phyloP scores from a whole-genome alignment of 2,888 invertebrate genomes.

The Antitype chi region DNA sequence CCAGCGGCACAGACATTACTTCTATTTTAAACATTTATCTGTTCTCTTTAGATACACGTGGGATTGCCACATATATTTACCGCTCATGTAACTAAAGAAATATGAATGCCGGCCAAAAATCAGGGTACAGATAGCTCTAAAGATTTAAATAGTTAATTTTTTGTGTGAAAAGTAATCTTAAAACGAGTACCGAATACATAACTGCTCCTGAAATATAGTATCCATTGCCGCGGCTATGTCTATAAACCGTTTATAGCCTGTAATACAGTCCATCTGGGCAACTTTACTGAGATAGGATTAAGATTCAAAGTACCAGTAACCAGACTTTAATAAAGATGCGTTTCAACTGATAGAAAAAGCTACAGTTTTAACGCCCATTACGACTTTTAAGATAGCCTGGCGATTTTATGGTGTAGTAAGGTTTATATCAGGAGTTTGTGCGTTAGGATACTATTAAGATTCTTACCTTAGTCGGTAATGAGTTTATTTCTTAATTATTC shows the following conservation, averaged over 20 bases:
- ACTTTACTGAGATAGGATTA: constrained; percentile 38
- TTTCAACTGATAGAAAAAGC: constrained; percentile 30
- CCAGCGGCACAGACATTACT: neutral
- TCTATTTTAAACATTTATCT: neutral
- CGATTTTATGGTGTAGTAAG: constrained; percentile 26
- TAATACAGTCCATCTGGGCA: constrained; percentile 21
- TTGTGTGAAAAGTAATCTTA: neutral
- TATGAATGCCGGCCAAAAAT: neutral
- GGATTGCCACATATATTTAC: neutral
- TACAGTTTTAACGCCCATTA: constrained; percentile 38
- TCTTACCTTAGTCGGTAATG: neutral
- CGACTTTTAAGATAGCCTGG: constrained; percentile 11
- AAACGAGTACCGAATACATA: neutral
- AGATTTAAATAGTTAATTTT: neutral
- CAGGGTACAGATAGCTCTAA: neutral
- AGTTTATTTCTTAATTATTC: constrained; percentile 3
- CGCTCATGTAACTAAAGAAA: no score
- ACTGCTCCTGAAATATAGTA: constrained; percentile 22
- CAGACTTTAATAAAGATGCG: constrained; percentile 24
- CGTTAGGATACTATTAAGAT: constrained; percentile 19
- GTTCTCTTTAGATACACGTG: neutral
- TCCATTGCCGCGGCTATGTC: constrained; percentile 20
- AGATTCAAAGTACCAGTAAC: constrained; percentile 38
- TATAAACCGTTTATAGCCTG: no score
- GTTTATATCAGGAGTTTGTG: constrained; percentile 20